Evolutionary conservation across 2,888 invertebrate species (phyloP), one percentile per base, ranked within the genome.

Genomic region (Lumbricus terrestris): DNA sequence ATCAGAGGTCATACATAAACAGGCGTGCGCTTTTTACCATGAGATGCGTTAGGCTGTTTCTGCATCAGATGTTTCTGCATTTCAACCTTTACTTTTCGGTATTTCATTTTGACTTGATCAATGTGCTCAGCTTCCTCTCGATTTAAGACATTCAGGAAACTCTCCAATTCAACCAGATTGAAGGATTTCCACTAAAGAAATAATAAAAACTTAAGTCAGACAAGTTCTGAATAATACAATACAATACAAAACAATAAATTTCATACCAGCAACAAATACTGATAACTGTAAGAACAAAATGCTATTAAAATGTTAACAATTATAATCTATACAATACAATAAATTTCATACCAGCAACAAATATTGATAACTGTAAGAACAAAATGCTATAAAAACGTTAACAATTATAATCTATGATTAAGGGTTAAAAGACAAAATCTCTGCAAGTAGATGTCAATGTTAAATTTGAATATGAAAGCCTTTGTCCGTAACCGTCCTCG

Each of bases 151-250:
- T 94, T 93, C 90, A 96, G 93, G 93, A 96, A 96, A 92, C 96
- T 96, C 90, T 95, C 94, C 91, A 96, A 93, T 93, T 96, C 96
- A n/a, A 96, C 96, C 37, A 95, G 92, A 90, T 96, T 95, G 94
- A 96, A 96, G 20, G 95, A 95, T 89, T 96, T 96, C 96, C 96
- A 96, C 91, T 91, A 89, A 13, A 83, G 90, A n/a, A 6, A 34
- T 35, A 34, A 83, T 3, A 34, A 69, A 69, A 69, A 69, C 69
- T 69, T 69, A n/a, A 69, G n/a, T 69, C n/a, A 69, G 29, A 29
- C 8, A 69, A 69, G 69, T 69, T n/a, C 69, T 13, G 6, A 69
- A 11, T 69, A n/a, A 69, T n/a, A 69, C 29, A 69, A n/a, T 5
- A n/a, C 29, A 69, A 69, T 69, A 69, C 29, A n/a, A n/a, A n/a